phyloP scores from a whole-genome alignment of 2,113 vertebrate species.

The Phalacrocorax pelagicus region DNA sequence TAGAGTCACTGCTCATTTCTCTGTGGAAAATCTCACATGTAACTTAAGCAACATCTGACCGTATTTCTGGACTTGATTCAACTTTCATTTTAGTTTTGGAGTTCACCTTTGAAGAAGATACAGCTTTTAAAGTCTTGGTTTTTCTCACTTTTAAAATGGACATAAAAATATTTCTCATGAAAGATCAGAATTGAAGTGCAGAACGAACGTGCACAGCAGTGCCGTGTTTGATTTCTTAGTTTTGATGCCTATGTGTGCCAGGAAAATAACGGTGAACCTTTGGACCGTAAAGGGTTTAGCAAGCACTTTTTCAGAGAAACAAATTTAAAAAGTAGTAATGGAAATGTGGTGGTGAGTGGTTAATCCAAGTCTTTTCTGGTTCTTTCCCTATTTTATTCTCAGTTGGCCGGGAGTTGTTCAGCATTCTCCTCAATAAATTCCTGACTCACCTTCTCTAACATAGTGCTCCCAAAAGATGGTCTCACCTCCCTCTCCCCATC shows the following conservation, averaged over 20 bases:
- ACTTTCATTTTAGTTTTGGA: not conserved
- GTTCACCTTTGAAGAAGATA: not conserved
- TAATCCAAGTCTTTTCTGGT: not conserved
- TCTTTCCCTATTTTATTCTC: not conserved
- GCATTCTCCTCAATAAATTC: not conserved
- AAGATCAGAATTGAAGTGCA: not conserved
- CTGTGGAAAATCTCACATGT: not conserved
- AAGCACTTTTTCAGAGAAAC: not conserved
- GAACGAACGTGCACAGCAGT: not conserved
- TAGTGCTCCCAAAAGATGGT: not conserved
- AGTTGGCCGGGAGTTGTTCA: not conserved
- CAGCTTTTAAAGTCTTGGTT: not conserved
- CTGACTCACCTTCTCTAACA: not conserved
- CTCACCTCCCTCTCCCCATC: not conserved
- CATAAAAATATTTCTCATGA: not conserved
- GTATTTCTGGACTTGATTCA: not conserved
- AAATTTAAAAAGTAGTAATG: not conserved
- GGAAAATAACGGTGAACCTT: not conserved
- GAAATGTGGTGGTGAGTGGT: not conserved
- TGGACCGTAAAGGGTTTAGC: not conserved
- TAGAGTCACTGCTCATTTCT: not conserved
- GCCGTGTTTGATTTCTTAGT: not conserved
- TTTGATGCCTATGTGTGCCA: not conserved
- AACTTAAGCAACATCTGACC: not conserved
- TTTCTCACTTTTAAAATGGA: not conserved